A percentile compares a stretch with the other conserved stretches of the same genome.
Evolutionary conservation across 1,140 invertebrate species (phyloP).

Genomic region (Reticulitermes speratus): DNA sequence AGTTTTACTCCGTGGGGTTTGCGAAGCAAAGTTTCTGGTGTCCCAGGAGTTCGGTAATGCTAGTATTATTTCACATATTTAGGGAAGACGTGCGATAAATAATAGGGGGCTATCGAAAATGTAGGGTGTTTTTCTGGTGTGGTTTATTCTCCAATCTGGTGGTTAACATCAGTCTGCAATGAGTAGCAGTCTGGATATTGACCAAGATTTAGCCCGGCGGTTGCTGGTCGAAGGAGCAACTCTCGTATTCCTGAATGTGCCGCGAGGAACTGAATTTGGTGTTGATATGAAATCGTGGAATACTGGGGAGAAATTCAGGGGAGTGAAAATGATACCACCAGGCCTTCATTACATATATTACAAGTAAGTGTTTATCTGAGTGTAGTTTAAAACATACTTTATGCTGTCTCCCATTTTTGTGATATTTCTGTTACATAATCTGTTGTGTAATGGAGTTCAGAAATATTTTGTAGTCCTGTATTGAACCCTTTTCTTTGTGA

Average conservation of each 20-base stretch:
- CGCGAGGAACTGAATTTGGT: conserved; percentile 88
- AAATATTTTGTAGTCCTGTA: too few species aligned
- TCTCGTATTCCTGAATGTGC: conserved; percentile 80
- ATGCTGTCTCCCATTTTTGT: not conserved
- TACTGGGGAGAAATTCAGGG: conserved; percentile 88
- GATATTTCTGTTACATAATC: not conserved
- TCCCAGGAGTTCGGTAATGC: too few species aligned
- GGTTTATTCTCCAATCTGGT: too few species aligned
- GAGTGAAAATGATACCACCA: conserved; percentile 98
- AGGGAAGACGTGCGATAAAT: too few species aligned
- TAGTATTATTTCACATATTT: too few species aligned
- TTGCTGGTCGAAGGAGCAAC: conserved; percentile 81
- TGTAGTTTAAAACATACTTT: too few species aligned
- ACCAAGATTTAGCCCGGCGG: conserved; percentile 71
- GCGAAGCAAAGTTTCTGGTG: too few species aligned
- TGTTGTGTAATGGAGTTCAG: too few species aligned
- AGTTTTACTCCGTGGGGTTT: too few species aligned
- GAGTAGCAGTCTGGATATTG: conserved; percentile 57
- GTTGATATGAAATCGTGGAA: conserved; percentile 95
- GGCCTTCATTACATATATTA: conserved; percentile 95
- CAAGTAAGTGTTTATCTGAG: conserved; percentile 54
- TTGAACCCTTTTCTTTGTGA: too few species aligned
- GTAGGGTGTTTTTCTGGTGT: too few species aligned
- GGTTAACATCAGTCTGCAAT: not conserved
- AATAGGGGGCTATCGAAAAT: too few species aligned